phyloP scores from a whole-genome alignment of 2,888 invertebrate genomes.

The Criorhina ranunculi region DNA sequence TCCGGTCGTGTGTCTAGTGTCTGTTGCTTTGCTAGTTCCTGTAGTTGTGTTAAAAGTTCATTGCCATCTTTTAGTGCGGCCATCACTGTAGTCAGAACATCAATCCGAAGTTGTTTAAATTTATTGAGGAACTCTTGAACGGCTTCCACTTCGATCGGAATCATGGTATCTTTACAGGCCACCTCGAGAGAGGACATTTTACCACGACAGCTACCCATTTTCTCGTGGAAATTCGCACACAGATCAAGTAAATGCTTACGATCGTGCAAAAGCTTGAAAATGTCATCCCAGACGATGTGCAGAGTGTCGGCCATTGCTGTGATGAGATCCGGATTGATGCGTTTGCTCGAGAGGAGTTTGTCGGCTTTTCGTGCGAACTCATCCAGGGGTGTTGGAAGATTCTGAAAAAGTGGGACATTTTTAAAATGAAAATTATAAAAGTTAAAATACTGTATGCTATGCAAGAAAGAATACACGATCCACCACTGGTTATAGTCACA shows the following conservation, averaged over 20 bases:
- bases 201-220: constrained; percentile 88
- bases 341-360: constrained; percentile 91
- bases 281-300: constrained; percentile 92
- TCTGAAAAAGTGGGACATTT: constrained; percentile 85
- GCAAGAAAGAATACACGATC: constrained; percentile 22
- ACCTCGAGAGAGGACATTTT: constrained; percentile 89
- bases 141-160: constrained; percentile 90
- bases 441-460: constrained; percentile 10
- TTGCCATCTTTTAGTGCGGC: constrained; percentile 93
- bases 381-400: constrained; percentile 94
- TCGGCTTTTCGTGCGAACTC: constrained; percentile 95
- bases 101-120: constrained; percentile 89
- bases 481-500: too few species aligned
- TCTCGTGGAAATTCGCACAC: constrained; percentile 91
- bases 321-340: constrained; percentile 91
- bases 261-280: constrained; percentile 91
- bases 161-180: constrained; percentile 88
- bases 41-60: constrained; percentile 89
- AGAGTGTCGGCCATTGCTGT: constrained; percentile 94
- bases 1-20: constrained; percentile 91
- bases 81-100: constrained; percentile 91
- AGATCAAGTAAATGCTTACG: constrained; percentile 91
- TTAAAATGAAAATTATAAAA: background rate
- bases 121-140: constrained; percentile 89
- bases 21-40: constrained; percentile 90